Conservation (phyloP, 2,113 vertebrate species). For the Microcebus murinus region DNA sequence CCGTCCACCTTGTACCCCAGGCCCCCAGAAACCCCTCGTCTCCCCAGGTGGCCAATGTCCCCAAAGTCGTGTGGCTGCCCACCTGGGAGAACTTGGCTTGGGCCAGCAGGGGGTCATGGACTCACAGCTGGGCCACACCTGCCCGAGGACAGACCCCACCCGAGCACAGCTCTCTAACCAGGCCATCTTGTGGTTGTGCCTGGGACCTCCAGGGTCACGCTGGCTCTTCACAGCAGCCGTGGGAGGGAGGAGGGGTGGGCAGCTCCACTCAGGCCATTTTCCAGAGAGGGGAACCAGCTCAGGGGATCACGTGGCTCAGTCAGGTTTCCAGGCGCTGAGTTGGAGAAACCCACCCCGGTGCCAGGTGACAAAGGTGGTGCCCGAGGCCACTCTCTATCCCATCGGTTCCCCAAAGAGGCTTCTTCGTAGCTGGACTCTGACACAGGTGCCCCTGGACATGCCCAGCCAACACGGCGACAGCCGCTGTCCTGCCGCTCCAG, state of each 20-base stretch:
- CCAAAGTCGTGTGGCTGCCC: fast-evolving
- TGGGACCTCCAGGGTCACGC: neutral
- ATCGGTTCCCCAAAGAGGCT: fast-evolving
- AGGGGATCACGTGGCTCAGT: neutral
- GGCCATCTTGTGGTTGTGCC: fast-evolving
- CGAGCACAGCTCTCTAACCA: neutral
- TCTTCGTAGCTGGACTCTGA: fast-evolving
- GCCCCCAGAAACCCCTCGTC: neutral
- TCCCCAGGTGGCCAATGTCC: fast-evolving
- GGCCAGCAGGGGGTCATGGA: neutral
- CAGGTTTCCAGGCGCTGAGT: neutral
- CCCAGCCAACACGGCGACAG: fast-evolving
- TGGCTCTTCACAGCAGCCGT: neutral
- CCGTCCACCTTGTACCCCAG: no score
- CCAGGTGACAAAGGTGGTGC: neutral
- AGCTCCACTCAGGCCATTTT: no score
- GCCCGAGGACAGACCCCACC: fast-evolving
- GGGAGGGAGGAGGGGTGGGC: no score
- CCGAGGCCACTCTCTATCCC: no score
- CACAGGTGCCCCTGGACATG: fast-evolving
- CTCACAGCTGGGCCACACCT: neutral
- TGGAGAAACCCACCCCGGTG: fast-evolving
- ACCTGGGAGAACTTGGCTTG: neutral
- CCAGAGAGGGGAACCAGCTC: neutral
- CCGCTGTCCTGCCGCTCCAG: fast-evolving